phyloP scores from a whole-genome alignment of 2,888 invertebrate species.

The Synanthedon vespiformis region DNA sequence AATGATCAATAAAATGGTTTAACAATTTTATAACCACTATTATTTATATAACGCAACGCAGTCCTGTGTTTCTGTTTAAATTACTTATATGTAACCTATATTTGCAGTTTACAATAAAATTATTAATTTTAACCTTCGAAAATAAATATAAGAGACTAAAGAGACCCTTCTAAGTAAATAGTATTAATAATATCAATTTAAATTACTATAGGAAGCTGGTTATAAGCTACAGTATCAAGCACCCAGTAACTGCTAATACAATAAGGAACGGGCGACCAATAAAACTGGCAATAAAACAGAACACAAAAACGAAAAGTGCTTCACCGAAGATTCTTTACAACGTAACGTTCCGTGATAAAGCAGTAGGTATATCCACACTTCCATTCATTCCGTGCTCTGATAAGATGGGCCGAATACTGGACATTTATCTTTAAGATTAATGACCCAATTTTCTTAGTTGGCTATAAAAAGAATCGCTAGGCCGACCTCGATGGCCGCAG shows the following conservation, averaged over 20 bases:
- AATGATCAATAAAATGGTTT: too few species aligned
- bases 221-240: background rate
- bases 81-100: too few species aligned
- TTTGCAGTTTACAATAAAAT: too few species aligned
- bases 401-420: constrained; percentile 66
- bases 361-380: constrained; percentile 38
- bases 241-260: background rate
- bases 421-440: constrained; percentile 70
- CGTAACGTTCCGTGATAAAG: constrained; percentile 29
- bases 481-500: constrained; percentile 43
- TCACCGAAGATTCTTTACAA: constrained; percentile 15
- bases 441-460: constrained; percentile 71
- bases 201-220: too few species aligned
- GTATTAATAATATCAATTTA: too few species aligned
- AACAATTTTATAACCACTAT: too few species aligned
- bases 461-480: constrained; percentile 68
- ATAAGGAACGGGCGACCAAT: background rate
- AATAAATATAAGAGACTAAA: too few species aligned
- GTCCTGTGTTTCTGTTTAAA: too few species aligned
- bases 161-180: too few species aligned
- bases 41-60: too few species aligned
- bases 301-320: constrained; percentile 9
- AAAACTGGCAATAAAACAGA: constrained; percentile 2
- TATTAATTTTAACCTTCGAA: too few species aligned
- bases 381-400: constrained; percentile 58